Base-by-base conservation (phyloP, 2,797 vertebrate genomes). In the Muscicapa comitata region DNA sequence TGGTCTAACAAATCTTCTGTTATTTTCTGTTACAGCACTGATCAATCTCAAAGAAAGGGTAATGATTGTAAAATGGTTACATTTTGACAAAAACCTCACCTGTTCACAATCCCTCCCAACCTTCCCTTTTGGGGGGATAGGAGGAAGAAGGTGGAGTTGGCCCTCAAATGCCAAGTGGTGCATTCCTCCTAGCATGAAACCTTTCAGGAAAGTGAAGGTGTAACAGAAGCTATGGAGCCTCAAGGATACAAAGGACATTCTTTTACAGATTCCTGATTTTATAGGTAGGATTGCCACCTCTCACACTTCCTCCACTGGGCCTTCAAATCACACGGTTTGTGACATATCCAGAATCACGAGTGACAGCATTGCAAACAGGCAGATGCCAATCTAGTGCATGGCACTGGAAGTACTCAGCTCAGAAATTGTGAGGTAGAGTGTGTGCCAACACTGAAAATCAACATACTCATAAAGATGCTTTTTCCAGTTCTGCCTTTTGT, bases 61-160 rank as follows among this genome's bases (percentile, higher is more conserved):
- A 42, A 33, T 0, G 3, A 35, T 0, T 37, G 23, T 35, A 63
- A 74, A 90, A 33, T 2, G 0, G 15, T 24, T 42, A 20, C 0
- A 28, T 91, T 96, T 90, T 83, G 68, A 67, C 58, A 63, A 86
- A 81, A 53, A 35, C 7, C 0, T 6, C 11, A 17, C 14, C 21
- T 43, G 5, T 42, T 28, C 20, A 24, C 25, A 37, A 4, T 28
- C 17, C 3, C 2, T 53, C 7, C 45, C 13, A 55, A 5, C 2
- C 6, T 65, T 5, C 2, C 3, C 1, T 48, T 74, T 77, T 42
- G 3, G 3, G 6, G 14, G 12, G 2, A 33, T 38, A 25, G 18
- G 8, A 61, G 8, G 10, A 11, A 61, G 28, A 48, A 54, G 3
- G 11, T 11, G 70, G 18, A 16, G 8, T 5, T 37, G 17, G 7